A percentile compares a stretch with the other conserved stretches of the same genome.
Evolutionary conservation across 2,113 vertebrate species (phyloP).

Genomic region (Phalacrocorax pelagicus): DNA sequence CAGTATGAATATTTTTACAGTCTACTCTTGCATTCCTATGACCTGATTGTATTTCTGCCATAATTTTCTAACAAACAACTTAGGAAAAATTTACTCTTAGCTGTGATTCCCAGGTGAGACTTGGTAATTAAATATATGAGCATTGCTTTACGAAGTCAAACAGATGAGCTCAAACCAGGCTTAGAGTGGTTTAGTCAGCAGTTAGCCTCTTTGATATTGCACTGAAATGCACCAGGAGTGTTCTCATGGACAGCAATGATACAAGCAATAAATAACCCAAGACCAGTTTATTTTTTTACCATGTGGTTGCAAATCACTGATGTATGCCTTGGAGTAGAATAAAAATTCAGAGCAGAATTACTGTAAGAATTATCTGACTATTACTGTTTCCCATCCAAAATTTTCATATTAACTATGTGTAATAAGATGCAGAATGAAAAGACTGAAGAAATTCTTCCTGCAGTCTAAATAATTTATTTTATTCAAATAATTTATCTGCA

Average conservation of each 20-base stretch:
- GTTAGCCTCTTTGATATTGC: not conserved
- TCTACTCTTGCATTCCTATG: not conserved
- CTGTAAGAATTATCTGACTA: not conserved
- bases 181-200: not conserved
- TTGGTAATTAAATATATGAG: not conserved
- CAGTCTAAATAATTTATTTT: not conserved
- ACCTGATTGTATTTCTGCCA: not conserved
- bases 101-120: not conserved
- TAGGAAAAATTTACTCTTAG: not conserved
- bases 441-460: not conserved
- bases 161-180: not conserved
- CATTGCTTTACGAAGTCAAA: not conserved
- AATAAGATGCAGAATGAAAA: not conserved
- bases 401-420: not conserved
- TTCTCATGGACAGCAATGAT: not conserved
- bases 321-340: not conserved
- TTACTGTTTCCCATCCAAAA: not conserved
- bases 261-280: not conserved
- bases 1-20: not conserved
- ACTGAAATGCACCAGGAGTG: not conserved
- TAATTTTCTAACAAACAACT: not conserved
- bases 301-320: not conserved
- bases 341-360: not conserved
- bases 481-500: slow-evolving; percentile 28
- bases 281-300: not conserved